Evolutionary conservation across 2,797 vertebrate genomes (phyloP), one percentile per base, ranked within the genome.

Genomic region (Hyperoplus immaculatus): DNA sequence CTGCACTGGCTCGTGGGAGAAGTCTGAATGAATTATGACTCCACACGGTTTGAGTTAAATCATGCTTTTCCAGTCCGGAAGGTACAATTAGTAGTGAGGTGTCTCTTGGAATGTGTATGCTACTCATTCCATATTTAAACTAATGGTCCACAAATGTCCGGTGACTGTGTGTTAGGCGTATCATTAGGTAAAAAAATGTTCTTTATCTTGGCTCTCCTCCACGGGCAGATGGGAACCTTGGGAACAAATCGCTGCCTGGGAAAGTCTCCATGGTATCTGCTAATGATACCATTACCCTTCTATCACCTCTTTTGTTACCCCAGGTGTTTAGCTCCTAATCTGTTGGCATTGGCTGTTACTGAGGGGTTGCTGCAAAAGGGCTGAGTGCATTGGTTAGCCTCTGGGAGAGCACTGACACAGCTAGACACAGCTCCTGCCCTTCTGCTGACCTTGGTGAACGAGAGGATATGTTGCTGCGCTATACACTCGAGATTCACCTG

Each of bases 11-110:
- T 90, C 80, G 68, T 82, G 86, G 86, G 73, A 87, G 79, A 72
- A 49, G 86, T 91, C 84, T 88, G 86, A 93, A 91, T 92, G 86
- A 92, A 92, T 93, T 94, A 93, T 88, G 85, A 87, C 86, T 88
- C 87, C 73, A 73, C 86, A 84, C 81, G 82, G 78, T 69, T 56
- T 57, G 49, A 83, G 80, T 87, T 83, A 80, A 87, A 91, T 89
- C 66, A 50, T 80, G 81, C 86, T 83, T 87, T 89, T 88, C 29
- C 76, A 77, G 72, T 84, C 71, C 66, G 53, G 68, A 84, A 80
- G 71, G 73, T 82, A 81, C 29, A 29, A 29, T 29, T 29, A 81
- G 82, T 71, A 83, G 65, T 39, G 36, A 6, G 6, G 79, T 75
- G 66, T 87, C 75, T 82, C 72, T 61, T 61, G 8, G 64, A 59